A percentile compares a stretch with the other conserved stretches of the same genome.
These are phyloP conservation scores for Hypotaenidia okinawae DNA, from an alignment of 2,797 vertebrate genomes.

Conservation along the genomic window DNA sequence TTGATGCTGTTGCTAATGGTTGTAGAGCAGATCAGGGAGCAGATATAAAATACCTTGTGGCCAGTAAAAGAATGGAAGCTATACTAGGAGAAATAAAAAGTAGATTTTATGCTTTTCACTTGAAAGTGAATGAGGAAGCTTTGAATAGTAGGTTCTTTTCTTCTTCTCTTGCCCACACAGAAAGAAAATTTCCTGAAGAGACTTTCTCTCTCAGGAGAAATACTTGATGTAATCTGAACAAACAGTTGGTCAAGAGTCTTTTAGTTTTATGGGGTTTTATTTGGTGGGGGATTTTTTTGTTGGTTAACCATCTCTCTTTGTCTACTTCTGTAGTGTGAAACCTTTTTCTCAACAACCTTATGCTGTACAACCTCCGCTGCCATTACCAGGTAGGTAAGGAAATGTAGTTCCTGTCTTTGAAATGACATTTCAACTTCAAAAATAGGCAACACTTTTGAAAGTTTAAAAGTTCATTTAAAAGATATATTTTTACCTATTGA, in stretches of 20 bases:
- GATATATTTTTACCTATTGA: neutral
- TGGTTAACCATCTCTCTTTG: neutral
- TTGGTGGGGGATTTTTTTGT: neutral
- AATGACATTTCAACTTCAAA: neutral
- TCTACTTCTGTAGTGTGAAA: slow-evolving; percentile 87
- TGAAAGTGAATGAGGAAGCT: neutral
- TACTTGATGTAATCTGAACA: neutral
- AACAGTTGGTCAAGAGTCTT: neutral
- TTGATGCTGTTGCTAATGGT: neutral
- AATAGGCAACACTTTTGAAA: neutral
- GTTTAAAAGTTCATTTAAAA: neutral
- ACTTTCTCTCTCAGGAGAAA: neutral
- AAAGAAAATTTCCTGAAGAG: neutral
- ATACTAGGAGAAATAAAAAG: neutral
- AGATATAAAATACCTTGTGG: neutral
- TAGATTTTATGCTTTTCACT: neutral
- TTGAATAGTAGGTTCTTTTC: neutral
- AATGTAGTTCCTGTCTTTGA: neutral
- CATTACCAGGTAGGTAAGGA: slow-evolving; percentile 87
- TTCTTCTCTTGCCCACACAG: neutral
- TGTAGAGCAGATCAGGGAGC: neutral
- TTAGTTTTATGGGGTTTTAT: neutral
- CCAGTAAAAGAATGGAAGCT: neutral
- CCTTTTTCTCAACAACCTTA: slow-evolving; percentile 94
- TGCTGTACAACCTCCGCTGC: slow-evolving; percentile 87